Conservation (phyloP, 1,140 invertebrate species). For the Drosophila willistoni region DNA sequence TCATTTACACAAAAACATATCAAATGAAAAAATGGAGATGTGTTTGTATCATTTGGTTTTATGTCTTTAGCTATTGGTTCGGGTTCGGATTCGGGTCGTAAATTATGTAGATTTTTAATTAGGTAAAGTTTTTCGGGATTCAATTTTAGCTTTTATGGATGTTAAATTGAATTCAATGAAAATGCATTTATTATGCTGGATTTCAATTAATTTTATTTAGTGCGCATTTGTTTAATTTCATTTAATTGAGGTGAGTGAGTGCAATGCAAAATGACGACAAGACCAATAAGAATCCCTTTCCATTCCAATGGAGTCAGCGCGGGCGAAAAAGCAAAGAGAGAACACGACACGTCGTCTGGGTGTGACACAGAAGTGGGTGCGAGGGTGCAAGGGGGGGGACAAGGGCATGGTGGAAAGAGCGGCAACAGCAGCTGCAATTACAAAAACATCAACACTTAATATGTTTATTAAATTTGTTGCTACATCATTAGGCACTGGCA, state of each 20-base stretch:
- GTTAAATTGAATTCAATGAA: constrained; percentile 6
- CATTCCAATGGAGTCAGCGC: constrained; percentile 9
- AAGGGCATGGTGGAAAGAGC: neutral
- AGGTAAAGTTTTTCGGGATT: constrained; percentile 6
- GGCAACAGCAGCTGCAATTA: constrained; percentile 53
- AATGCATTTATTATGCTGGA: constrained; percentile 20
- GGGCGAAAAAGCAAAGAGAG: no score
- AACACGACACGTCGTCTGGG: no score
- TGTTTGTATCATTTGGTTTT: neutral
- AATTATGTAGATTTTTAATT: constrained; percentile 22
- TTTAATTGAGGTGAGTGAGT: constrained; percentile 17
- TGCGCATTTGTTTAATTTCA: constrained; percentile 17
- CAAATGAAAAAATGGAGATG: neutral
- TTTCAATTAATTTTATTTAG: constrained; percentile 18
- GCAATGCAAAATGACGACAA: constrained; percentile 18
- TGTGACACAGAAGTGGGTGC: neutral
- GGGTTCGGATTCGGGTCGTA: neutral
- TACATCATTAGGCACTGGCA: constrained; percentile 81
- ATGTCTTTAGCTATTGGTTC: neutral
- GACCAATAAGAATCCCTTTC: constrained; percentile 51
- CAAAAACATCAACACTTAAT: constrained; percentile 82
- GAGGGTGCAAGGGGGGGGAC: neutral
- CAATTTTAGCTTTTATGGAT: neutral
- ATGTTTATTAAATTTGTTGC: constrained; percentile 82
- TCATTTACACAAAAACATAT: no score